phyloP scores from a whole-genome alignment of 2,113 vertebrate species.

The Pseudorasbora parva region DNA sequence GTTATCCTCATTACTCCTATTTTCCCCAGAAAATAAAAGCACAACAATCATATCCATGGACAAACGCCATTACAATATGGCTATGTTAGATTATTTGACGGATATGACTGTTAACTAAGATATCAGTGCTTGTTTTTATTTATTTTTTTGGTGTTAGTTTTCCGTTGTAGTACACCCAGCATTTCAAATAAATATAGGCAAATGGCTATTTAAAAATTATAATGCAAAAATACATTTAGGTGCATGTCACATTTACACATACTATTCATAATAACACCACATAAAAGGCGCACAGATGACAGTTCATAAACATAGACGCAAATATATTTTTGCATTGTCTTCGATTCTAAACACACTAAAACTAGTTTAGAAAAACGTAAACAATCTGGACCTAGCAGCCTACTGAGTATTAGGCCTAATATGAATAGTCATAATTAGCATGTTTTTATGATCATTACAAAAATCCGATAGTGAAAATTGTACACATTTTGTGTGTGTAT shows the following conservation, averaged over 20 bases:
- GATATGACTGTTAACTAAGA: constrained; percentile 13
- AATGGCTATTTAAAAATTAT: background rate
- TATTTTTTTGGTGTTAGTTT: constrained; percentile 6
- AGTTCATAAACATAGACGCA: background rate
- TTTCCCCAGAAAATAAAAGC: constrained; percentile 21
- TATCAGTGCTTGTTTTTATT: background rate
- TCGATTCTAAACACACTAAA: background rate
- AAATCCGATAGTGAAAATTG: background rate
- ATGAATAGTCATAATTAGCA: background rate
- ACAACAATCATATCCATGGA: constrained; percentile 22
- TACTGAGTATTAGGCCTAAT: no score
- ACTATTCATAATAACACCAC: background rate
- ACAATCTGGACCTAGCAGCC: background rate
- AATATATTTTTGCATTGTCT: background rate
- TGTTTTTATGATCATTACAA: background rate
- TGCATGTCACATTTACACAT: background rate
- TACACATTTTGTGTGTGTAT: no score
- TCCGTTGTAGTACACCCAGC: background rate
- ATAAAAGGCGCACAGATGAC: background rate
- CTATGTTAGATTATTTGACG: background rate
- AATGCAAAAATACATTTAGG: background rate
- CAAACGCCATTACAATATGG: constrained; percentile 20
- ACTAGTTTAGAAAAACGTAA: background rate
- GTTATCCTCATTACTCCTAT: constrained; percentile 35
- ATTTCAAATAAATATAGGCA: background rate